Evolutionary conservation across 2,113 vertebrate species (phyloP).

Genomic region (Cyanocitta stelleri): DNA sequence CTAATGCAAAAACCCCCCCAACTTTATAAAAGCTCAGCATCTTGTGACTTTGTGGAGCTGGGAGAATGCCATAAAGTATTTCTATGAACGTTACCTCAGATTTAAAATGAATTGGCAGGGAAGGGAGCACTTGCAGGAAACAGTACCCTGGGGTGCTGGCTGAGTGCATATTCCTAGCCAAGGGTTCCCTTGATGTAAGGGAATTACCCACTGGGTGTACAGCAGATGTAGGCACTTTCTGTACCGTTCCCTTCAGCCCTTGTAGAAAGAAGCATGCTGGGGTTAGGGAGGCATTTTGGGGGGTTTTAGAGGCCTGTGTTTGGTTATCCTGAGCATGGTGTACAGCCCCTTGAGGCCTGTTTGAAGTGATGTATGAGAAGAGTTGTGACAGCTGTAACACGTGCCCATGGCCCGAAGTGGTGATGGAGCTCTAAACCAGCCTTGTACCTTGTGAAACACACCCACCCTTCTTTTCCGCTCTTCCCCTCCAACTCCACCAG

Average conservation of each 20-base stretch:
- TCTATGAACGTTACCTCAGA: neutral
- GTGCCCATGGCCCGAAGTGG: constrained; percentile 1
- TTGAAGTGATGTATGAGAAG: constrained; percentile 19
- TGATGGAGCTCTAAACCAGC: neutral
- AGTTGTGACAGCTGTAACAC: constrained; percentile 15
- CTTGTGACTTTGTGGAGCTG: constrained; percentile 24
- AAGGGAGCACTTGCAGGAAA: constrained; percentile 28
- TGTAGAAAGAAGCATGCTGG: neutral
- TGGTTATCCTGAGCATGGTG: constrained; percentile 6
- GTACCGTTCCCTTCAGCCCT: neutral
- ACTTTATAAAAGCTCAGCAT: neutral
- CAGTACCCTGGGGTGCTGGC: neutral
- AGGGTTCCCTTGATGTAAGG: neutral
- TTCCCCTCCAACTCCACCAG: neutral
- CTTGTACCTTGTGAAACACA: neutral
- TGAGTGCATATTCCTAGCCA: constrained; percentile 3
- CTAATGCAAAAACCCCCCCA: rapidly evolving
- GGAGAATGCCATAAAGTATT: constrained; percentile 38
- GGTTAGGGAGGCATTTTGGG: neutral
- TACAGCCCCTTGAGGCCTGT: neutral
- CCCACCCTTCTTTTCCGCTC: neutral
- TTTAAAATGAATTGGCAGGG: constrained; percentile 59
- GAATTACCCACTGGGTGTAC: constrained; percentile 13
- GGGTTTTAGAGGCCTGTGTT: neutral
- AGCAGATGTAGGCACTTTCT: neutral